These are phyloP conservation scores for Apantesis nais DNA, from an alignment of 2,888 invertebrate genomes.

Conservation along the genomic window DNA sequence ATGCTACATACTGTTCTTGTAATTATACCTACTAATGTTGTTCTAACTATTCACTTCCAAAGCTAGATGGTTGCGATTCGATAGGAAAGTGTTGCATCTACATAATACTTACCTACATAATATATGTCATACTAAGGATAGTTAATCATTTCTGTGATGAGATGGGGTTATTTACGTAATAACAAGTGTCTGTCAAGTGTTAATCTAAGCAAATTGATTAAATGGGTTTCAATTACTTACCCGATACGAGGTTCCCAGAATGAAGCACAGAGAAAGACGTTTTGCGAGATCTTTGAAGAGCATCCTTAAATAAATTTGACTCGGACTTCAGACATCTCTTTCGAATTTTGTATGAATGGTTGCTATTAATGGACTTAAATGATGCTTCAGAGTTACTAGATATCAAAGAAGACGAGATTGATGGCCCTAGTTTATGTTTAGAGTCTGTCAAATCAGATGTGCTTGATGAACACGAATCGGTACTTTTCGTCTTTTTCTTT, in stretches of 20 bases:
- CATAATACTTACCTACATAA: neutral
- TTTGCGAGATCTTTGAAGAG: slow-evolving; percentile 67
- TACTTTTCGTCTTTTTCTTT: slow-evolving; percentile 70
- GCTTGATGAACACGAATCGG: slow-evolving; percentile 63
- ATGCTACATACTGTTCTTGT: too few relatives aligned
- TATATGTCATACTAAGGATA: neutral
- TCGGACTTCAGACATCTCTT: slow-evolving; percentile 75
- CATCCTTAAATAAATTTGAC: slow-evolving; percentile 69
- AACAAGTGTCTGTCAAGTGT: too few relatives aligned
- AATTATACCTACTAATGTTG: neutral
- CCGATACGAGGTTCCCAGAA: slow-evolving; percentile 60
- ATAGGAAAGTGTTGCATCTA: neutral
- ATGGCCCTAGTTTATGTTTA: slow-evolving; percentile 44
- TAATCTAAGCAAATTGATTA: neutral
- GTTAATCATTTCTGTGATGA: neutral
- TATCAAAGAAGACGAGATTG: slow-evolving; percentile 55
- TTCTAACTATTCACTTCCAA: neutral
- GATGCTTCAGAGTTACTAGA: slow-evolving; percentile 73
- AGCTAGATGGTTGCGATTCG: neutral
- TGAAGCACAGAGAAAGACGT: slow-evolving; percentile 53
- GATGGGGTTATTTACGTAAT: too few relatives aligned
- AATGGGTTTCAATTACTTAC: slow-evolving; percentile 45
- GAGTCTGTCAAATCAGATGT: slow-evolving; percentile 61
- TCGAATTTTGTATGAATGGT: slow-evolving; percentile 69
- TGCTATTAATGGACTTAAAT: slow-evolving; percentile 76